Evolutionary conservation across 2,113 vertebrate genomes (phyloP).

Genomic region (Thomomys bottae): DNA sequence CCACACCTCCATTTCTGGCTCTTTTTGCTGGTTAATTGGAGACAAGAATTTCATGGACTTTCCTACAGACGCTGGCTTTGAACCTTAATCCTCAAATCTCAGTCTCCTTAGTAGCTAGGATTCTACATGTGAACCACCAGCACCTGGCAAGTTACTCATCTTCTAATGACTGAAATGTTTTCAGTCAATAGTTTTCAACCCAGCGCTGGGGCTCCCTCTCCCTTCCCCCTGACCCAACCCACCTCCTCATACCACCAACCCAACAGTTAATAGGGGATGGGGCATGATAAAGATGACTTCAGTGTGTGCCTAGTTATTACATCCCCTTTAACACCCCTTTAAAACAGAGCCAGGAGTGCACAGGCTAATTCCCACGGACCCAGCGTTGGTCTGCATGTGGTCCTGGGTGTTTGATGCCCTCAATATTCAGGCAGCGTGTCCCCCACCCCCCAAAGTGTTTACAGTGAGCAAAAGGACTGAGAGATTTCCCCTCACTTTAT

Average conservation of each 20-base stretch:
- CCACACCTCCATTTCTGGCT: too few species aligned
- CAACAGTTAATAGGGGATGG: not conserved
- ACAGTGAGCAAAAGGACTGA: not conserved
- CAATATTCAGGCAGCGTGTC: not conserved
- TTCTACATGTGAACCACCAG: too few species aligned
- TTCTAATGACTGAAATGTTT: not conserved
- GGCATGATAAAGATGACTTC: conserved; percentile 20
- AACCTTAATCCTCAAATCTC: too few species aligned
- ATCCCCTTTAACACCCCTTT: not conserved
- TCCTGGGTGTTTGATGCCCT: not conserved
- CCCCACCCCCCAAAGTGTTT: not conserved
- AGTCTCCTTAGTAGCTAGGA: too few species aligned
- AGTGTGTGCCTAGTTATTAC: not conserved
- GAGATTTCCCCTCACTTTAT: not conserved
- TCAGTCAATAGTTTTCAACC: not conserved
- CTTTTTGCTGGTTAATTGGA: too few species aligned
- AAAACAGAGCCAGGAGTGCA: not conserved
- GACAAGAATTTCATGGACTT: too few species aligned
- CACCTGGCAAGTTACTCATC: not conserved
- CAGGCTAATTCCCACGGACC: not conserved
- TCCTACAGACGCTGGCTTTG: too few species aligned
- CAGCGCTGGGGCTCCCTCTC: not conserved
- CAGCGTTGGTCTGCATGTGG: not conserved
- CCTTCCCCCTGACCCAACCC: too few species aligned
- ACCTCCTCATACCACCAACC: not conserved